phyloP scores from a whole-genome alignment of 2,888 invertebrate species.

The Lasius platythorax region DNA sequence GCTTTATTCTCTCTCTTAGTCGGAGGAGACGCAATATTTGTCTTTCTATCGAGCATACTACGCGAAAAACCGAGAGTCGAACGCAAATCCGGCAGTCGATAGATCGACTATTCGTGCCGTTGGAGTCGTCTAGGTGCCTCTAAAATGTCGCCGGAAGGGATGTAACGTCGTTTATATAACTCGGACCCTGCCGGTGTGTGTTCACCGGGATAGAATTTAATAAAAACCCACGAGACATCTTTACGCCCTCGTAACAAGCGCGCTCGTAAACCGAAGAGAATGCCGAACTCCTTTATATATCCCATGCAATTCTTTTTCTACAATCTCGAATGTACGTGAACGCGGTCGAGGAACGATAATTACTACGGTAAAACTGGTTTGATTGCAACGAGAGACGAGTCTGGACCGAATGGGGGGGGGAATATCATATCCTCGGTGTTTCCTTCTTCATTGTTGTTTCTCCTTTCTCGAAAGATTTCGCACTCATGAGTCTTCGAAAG shows the following conservation, averaged over 20 bases:
- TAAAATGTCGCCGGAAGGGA: slow-evolving; percentile 66
- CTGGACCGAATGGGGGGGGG: neutral
- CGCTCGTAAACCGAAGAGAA: slow-evolving; percentile 71
- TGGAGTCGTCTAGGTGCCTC: slow-evolving; percentile 49
- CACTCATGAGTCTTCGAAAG: neutral
- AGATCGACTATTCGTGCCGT: slow-evolving; percentile 50
- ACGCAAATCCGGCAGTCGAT: slow-evolving; percentile 52
- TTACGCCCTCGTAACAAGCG: slow-evolving; percentile 72
- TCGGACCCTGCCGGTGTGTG: slow-evolving; percentile 44
- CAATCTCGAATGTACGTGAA: slow-evolving; percentile 21
- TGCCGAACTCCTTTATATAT: slow-evolving; percentile 59
- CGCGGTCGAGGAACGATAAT: slow-evolving; percentile 61
- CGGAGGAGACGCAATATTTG: neutral
- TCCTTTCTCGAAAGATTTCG: neutral
- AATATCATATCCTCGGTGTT: slow-evolving; percentile 38
- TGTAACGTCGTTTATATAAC: slow-evolving; percentile 59
- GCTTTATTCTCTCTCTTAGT: neutral
- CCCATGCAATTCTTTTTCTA: slow-evolving; percentile 55
- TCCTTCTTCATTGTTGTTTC: neutral
- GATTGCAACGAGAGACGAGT: slow-evolving; percentile 42
- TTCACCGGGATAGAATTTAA: slow-evolving; percentile 68
- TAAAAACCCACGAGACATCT: slow-evolving; percentile 70
- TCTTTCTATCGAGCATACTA: neutral
- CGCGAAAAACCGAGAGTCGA: slow-evolving; percentile 49
- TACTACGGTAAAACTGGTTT: slow-evolving; percentile 60